Evolutionary conservation across 2,797 vertebrate genomes (phyloP).

Genomic region (Micromesistius poutassou): DNA sequence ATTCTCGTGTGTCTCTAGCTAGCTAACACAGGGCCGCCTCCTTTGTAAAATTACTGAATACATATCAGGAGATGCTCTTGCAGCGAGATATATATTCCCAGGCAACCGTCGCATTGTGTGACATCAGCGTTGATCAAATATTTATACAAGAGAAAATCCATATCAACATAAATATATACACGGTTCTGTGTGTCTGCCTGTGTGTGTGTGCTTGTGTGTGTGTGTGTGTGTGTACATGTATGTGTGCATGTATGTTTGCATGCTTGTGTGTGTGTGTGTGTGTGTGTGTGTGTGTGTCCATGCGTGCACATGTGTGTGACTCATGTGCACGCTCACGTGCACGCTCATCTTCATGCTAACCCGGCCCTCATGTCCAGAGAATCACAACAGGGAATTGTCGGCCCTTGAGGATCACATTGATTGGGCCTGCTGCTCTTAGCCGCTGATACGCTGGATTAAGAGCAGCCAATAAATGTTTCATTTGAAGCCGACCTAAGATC

Average conservation of each 20-base stretch:
- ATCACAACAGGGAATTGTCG: slow-evolving; percentile 43
- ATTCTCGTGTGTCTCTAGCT: neutral
- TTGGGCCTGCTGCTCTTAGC: slow-evolving; percentile 44
- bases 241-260: neutral
- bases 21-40: neutral
- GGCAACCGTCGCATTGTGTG: slow-evolving; percentile 27
- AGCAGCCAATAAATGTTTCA: slow-evolving; percentile 66
- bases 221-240: slow-evolving; percentile 18
- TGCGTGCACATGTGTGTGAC: neutral
- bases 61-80: slow-evolving; percentile 18
- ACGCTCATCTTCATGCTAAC: neutral
- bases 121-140: slow-evolving; percentile 53
- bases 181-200: neutral
- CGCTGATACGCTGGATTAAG: slow-evolving; percentile 53
- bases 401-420: slow-evolving; percentile 60
- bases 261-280: neutral
- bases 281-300: neutral
- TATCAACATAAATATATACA: slow-evolving; percentile 31
- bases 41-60: slow-evolving; percentile 22
- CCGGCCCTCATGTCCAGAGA: slow-evolving; percentile 28
- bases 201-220: slow-evolving; percentile 18
- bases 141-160: slow-evolving; percentile 46
- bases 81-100: slow-evolving; percentile 3
- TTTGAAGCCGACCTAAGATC: slow-evolving; percentile 52
- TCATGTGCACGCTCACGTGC: neutral